phyloP scores from a whole-genome alignment of 2,797 vertebrate species.

The Phalloptychus januarius region DNA sequence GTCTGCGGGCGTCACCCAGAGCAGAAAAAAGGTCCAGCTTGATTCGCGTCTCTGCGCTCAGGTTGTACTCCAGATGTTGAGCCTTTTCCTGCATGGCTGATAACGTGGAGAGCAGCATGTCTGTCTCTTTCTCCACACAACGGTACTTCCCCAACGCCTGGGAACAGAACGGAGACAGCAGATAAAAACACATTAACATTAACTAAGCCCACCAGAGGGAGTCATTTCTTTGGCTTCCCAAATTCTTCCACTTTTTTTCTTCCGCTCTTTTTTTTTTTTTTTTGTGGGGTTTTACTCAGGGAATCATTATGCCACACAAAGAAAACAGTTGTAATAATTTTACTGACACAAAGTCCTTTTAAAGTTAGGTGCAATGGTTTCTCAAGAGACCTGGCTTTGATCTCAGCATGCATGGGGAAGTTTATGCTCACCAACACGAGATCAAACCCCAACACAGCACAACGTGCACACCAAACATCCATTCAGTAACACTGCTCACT shows the following conservation, averaged over 20 bases:
- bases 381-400: constrained; percentile 50
- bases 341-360: not conserved
- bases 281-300: constrained; percentile 24
- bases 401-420: constrained; percentile 69
- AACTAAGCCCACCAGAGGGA: constrained; percentile 13
- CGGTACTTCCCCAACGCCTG: constrained; percentile 79
- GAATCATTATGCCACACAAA: constrained; percentile 49
- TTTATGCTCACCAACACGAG: constrained; percentile 43
- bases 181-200: constrained; percentile 12
- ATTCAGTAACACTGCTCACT: constrained; percentile 33
- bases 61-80: constrained; percentile 86
- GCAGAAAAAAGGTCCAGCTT: constrained; percentile 87
- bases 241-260: not conserved
- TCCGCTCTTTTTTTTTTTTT: not conserved
- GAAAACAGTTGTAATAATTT: constrained; percentile 5
- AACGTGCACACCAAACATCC: constrained; percentile 41
- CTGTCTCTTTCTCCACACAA: constrained; percentile 81
- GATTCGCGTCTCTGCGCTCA: constrained; percentile 86
- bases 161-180: constrained; percentile 1
- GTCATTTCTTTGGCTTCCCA: constrained; percentile 58
- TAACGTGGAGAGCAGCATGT: constrained; percentile 83
- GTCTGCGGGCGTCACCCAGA: constrained; percentile 83
- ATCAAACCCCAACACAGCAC: constrained; percentile 53
- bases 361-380: constrained; percentile 44
- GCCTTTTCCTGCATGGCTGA: constrained; percentile 86